Evolutionary conservation across 2,113 vertebrate species (phyloP).

Genomic region (Anarrhichthys ocellatus): DNA sequence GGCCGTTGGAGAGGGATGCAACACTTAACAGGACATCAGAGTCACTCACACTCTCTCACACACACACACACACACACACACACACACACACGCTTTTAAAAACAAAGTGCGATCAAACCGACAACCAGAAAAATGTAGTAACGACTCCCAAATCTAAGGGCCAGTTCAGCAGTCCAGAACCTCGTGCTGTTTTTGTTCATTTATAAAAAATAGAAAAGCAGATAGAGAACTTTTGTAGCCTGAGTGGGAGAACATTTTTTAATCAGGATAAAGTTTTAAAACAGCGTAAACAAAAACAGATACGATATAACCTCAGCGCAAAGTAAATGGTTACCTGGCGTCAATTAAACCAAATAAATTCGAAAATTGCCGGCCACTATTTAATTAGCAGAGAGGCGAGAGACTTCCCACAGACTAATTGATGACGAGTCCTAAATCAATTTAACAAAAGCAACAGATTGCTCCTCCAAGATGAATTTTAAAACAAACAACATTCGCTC

Average conservation of each 20-base stretch:
- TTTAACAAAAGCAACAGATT: background rate
- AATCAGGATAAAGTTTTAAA: background rate
- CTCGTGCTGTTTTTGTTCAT: conserved; percentile 12
- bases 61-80: background rate
- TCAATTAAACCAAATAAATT: conserved; percentile 10
- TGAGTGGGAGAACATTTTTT: background rate
- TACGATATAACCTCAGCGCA: background rate
- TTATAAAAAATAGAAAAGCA: background rate
- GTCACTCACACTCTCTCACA: background rate
- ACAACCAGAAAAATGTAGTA: background rate
- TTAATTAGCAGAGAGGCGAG: background rate
- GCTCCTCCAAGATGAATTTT: too few relatives aligned
- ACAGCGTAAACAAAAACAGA: background rate
- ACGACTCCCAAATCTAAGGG: background rate
- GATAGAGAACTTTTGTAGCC: background rate
- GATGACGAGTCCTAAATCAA: background rate
- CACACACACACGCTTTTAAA: background rate
- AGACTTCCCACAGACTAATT: background rate
- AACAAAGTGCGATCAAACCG: background rate
- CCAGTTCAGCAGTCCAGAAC: background rate
- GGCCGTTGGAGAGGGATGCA: conserved; percentile 8
- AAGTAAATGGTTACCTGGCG: conserved; percentile 5
- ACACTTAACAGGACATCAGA: conserved; percentile 39
- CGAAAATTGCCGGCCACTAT: background rate
- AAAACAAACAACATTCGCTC: background rate